A percentile compares a stretch with the other conserved stretches of the same genome.
Evolutionary conservation across 2,113 vertebrate genomes (phyloP).

Genomic region (Dipodomys merriami): DNA sequence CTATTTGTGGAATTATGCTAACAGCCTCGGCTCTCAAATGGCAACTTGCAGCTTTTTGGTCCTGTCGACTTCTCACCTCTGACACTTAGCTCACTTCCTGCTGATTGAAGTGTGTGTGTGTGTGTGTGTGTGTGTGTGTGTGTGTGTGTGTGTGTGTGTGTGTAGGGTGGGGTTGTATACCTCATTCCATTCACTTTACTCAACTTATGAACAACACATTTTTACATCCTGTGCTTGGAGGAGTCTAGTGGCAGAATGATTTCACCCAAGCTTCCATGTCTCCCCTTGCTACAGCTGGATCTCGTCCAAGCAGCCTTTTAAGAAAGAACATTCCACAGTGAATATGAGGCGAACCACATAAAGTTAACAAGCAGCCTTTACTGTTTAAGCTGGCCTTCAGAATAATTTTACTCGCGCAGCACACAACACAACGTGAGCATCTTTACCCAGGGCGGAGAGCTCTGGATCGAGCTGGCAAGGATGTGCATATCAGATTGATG

Average conservation of each 20-base stretch:
- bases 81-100: neutral
- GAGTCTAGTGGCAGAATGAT: neutral
- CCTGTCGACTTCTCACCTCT: neutral
- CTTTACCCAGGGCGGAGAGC: neutral
- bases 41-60: neutral
- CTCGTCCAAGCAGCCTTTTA: slow-evolving; percentile 54
- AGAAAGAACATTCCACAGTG: neutral
- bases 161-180: too few relatives aligned
- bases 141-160: too few relatives aligned
- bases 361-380: neutral
- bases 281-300: slow-evolving; percentile 36
- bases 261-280: neutral
- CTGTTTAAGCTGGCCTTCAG: neutral
- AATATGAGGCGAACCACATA: neutral
- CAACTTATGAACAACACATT: neutral
- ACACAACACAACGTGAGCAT: accelerated
- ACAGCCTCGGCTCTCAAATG: neutral
- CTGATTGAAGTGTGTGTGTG: neutral
- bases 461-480: neutral
- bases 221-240: neutral
- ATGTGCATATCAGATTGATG: accelerated
- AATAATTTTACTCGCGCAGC: neutral
- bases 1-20: neutral
- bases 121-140: too few relatives aligned
- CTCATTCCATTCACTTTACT: neutral